Evolutionary conservation across 2,797 vertebrate genomes (phyloP).

Genomic region (Lacerta viridis): DNA sequence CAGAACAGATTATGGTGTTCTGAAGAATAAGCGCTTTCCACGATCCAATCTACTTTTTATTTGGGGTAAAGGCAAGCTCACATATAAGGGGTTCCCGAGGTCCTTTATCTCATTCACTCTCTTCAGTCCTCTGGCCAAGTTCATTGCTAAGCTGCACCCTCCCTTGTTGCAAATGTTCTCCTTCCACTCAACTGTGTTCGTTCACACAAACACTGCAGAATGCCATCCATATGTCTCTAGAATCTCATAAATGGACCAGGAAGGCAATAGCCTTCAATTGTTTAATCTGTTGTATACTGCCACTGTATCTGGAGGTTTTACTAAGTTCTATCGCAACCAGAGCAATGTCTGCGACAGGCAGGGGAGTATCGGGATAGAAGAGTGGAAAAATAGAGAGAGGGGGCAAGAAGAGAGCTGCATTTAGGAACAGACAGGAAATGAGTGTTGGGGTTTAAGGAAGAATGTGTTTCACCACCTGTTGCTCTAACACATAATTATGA

Average conservation of each 20-base stretch:
- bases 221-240: not conserved
- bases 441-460: not conserved
- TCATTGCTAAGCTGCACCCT: too few relatives aligned
- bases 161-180: not conserved
- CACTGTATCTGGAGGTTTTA: not conserved
- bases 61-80: not conserved
- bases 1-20: constrained; percentile 49
- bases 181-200: too few relatives aligned
- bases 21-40: constrained; percentile 19
- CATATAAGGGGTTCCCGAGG: not conserved
- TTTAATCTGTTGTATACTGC: not conserved
- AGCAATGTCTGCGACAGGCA: not conserved
- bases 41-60: not conserved
- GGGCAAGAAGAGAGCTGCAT: not conserved
- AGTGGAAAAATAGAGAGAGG: not conserved
- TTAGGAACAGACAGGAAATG: not conserved
- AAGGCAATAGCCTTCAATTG: not conserved
- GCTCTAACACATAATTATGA: not conserved
- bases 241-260: not conserved
- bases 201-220: not conserved
- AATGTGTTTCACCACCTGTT: not conserved
- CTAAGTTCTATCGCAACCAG: too few relatives aligned
- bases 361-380: not conserved
- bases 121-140: not conserved
- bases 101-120: not conserved